Conservation (phyloP, 2,797 vertebrate species). For the Gambusia yucatana region DNA sequence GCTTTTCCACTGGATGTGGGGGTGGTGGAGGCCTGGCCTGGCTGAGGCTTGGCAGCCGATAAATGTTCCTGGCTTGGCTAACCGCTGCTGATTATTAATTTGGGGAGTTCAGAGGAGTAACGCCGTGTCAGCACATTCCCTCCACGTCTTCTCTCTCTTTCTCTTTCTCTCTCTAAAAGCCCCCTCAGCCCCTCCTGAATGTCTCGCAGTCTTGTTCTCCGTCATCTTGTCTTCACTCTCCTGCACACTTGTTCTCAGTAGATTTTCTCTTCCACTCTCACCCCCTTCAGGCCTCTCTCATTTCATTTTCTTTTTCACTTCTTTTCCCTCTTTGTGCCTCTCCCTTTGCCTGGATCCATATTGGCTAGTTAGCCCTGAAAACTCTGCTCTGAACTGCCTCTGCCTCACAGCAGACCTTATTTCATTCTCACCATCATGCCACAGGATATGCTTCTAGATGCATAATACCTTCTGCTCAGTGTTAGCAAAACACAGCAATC, state of each 20-base stretch:
- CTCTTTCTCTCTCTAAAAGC: constrained; percentile 26
- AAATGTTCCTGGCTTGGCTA: constrained; percentile 77
- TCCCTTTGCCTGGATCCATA: constrained; percentile 40
- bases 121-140: constrained; percentile 81
- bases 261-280: neutral
- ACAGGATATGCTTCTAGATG: neutral
- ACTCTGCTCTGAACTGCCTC: constrained; percentile 41
- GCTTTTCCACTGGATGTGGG: constrained; percentile 45
- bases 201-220: constrained; percentile 38
- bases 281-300: constrained; percentile 15
- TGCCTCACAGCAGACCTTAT: constrained; percentile 29
- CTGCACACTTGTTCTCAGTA: constrained; percentile 35
- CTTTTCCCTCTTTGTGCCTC: neutral
- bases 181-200: constrained; percentile 8
- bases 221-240: constrained; percentile 33
- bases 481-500: neutral
- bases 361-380: constrained; percentile 68
- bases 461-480: neutral
- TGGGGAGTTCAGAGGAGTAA: constrained; percentile 82
- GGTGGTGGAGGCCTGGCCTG: constrained; percentile 44
- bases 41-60: constrained; percentile 72
- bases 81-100: constrained; percentile 83
- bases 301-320: neutral
- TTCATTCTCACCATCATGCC: neutral
- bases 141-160: constrained; percentile 30